Evolutionary conservation across 64 coral and sea anemone genomes (phyloP), one percentile per base, ranked within the genome.

Genomic region (Montipora sp.): DNA sequence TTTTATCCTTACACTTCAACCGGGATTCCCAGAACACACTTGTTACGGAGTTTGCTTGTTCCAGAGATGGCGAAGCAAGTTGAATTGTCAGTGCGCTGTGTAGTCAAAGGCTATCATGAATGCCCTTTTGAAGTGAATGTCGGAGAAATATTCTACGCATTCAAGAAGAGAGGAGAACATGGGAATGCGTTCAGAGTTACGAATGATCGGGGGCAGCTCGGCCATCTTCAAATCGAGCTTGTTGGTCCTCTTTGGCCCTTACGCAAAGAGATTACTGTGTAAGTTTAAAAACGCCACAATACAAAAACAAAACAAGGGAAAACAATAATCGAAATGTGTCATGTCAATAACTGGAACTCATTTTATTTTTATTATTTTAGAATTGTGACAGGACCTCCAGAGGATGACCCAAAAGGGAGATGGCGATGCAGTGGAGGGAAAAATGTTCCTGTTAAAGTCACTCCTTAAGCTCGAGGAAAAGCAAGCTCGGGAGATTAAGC

Each of bases 191-290:
- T 82, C 53, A 59, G n/a, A 83, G 51, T 83, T 83, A 83, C 80
- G 11, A 65, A 83, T 83, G 80, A 83, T 58, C 80, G 51, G 20
- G 80, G 80, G 51, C 80, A 59, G 80, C 80, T 83, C 51, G 51
- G 51, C 51, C 80, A 83, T 23, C 80, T 83, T 83, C 80, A 83
- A 65, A 83, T 60, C 22, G 80, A 83, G 51, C 80, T 83, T 59
- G 80, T 83, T 60, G n/a, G 51, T 65, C 80, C 80, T 60, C 80
- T 83, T 83, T 83, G 20, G 80, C 60, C 80, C 60, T 83, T 83
- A 60, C 51, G 60, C 51, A 19, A 83, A 58, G n/a, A 65, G 22
- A 83, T 83, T 55, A 83, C 20, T 60, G 51, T 58, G 80, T 83
- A 83, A 55, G 53, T 83, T 75, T 75, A 14, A 75, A 75, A 73